Conservation (phyloP, 2,113 vertebrate species). For the Notarius quadriscutis region DNA sequence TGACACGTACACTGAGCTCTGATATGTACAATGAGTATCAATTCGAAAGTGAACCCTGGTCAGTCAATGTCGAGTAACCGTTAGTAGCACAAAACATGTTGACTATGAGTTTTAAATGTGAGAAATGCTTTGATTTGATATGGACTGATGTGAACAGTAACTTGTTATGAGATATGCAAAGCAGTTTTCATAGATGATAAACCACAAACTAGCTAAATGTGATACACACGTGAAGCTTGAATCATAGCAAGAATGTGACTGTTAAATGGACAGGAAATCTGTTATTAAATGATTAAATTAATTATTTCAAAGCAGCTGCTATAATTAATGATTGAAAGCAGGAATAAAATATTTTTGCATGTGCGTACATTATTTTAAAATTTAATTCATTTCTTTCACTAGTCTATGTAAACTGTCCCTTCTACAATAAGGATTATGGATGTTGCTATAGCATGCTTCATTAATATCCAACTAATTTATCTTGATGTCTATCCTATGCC, state of each 20-base stretch:
- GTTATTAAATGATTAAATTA: background rate
- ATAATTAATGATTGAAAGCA: constrained; percentile 2
- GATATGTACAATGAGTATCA: constrained; percentile 36
- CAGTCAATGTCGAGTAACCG: background rate
- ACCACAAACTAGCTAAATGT: constrained; percentile 9
- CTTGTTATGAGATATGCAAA: constrained; percentile 31
- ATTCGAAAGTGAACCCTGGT: constrained; percentile 30
- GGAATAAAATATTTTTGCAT: constrained; percentile 19
- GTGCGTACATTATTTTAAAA: background rate
- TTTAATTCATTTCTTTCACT: background rate
- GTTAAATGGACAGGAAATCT: constrained; percentile 13
- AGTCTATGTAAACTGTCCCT: background rate
- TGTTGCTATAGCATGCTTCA: constrained; percentile 25
- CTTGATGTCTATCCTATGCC: constrained; percentile 17
- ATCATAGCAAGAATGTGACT: constrained; percentile 19
- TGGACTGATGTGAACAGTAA: constrained; percentile 22
- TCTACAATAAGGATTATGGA: constrained; percentile 5
- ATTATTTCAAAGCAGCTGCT: constrained; percentile 9
- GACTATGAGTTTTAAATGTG: constrained; percentile 35
- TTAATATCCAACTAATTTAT: constrained; percentile 16
- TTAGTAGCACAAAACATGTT: constrained; percentile 47
- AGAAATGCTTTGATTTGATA: constrained; percentile 31
- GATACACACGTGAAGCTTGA: constrained; percentile 5
- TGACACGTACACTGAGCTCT: constrained; percentile 51
- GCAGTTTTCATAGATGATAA: constrained; percentile 15